Base-by-base conservation (phyloP, 2,888 invertebrate genomes). In the Urechis unicinctus region DNA sequence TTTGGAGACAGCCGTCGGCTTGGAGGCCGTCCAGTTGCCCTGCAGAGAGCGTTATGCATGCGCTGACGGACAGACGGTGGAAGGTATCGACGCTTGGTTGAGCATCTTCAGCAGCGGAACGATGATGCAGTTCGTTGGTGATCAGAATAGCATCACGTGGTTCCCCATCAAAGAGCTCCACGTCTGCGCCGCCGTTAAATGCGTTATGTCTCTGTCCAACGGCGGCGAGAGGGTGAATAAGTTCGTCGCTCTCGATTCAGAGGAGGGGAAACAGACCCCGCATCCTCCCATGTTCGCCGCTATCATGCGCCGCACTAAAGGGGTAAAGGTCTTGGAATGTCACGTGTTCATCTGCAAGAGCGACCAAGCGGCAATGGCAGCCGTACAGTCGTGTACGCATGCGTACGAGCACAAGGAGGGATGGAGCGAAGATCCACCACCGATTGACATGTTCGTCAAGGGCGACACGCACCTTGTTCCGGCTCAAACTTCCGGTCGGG, bases 61-160 rank as follows among this genome's bases (percentile, higher is more conserved):
- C 30, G 25, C 52, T 17, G 28, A 52, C 28, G 50, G 50, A 5
- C 9, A 62, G 1, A 58, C 64, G 13, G 66, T 75, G 24, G 60
- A 68, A 43, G 78, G 78, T 1, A 71, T 77, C 26, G 70, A 74
- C 52, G 91, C 95, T 65, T 94, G 94, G 92, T 82, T 97, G 53
- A 92, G 92, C 66, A 93, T 98, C 52, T 95, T 94, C 91, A 91
- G 91, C 62, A 95, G 95, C 76, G 97, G 97, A 50, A 86, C 98
- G 63, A 22, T 58, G 31, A 24, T 98, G 64, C 95, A 97, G 81
- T 97, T 97, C 78, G 90, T 95, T 1, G 66, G 63, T 28, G 73
- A 73, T 48, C 55, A 62, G 2, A 63, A 64, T 29, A 65, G 66
- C n/a, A 65, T 70, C 3, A 67, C 73, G 3, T 73, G 70, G 63